Conservation (phyloP, 2,888 invertebrate genomes). For the Netelia fuscicornis region DNA sequence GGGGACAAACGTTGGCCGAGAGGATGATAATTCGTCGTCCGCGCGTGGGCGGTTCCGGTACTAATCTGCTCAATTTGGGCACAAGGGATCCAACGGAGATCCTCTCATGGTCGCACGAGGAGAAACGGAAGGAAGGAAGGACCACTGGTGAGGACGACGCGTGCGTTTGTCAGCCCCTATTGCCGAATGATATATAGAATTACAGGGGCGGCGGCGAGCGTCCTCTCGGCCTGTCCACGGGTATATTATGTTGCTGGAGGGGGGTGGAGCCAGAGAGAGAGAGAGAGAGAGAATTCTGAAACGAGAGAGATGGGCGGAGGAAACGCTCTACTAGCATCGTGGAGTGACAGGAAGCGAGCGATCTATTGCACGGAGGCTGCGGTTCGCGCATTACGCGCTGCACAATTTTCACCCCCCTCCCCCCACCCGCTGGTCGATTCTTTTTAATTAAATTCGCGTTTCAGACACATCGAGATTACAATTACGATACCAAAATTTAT, state of each 20-base stretch:
- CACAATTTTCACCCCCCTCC: neutral
- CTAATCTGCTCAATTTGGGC: constrained; percentile 69
- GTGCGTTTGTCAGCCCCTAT: constrained; percentile 68
- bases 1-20: constrained; percentile 30
- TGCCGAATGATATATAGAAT: constrained; percentile 67
- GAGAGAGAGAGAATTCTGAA: constrained; percentile 4
- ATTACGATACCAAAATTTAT: neutral
- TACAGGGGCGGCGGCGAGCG: constrained; percentile 33
- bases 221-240: constrained; percentile 56
- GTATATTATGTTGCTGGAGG: constrained; percentile 68
- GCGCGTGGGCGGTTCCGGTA: constrained; percentile 41
- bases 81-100: constrained; percentile 29
- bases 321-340: constrained; percentile 64
- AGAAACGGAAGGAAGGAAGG: constrained; percentile 61
- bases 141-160: constrained; percentile 49
- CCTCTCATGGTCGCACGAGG: constrained; percentile 26
- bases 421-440: neutral
- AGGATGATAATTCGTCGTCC: constrained; percentile 35
- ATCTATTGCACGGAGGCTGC: constrained; percentile 27
- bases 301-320: constrained; percentile 14
- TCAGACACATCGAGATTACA: neutral
- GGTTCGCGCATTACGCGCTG: neutral
- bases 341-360: constrained; percentile 74
- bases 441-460: neutral
- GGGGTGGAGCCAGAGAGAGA: constrained; percentile 10